phyloP scores from a whole-genome alignment of 53 echinoderm and acorn worm genomes.

The Temnopleurus reevesii region DNA sequence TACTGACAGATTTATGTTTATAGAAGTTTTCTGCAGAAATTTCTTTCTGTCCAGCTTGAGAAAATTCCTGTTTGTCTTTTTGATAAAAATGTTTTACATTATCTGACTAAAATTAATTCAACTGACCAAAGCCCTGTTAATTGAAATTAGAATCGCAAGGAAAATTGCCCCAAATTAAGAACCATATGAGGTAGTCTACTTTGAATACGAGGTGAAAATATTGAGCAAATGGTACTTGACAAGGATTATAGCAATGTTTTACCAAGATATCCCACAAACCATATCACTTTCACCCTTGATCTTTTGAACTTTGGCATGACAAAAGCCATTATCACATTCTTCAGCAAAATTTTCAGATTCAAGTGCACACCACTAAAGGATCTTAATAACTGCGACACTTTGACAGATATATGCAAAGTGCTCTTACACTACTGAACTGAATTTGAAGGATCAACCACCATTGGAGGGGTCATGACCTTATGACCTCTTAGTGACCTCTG shows the following conservation, averaged over 20 bases:
- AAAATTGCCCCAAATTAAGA: too few species aligned
- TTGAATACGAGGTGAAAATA: too few species aligned
- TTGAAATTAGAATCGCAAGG: too few species aligned
- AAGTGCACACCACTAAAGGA: neutral
- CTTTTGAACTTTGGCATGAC: neutral
- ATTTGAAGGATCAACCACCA: neutral
- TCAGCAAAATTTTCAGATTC: neutral
- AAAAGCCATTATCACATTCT: conserved; percentile 29
- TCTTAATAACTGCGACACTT: neutral
- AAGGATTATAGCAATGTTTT: too few species aligned
- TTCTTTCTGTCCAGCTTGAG: too few species aligned
- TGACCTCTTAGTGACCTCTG: conserved; percentile 41
- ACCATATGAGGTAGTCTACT: too few species aligned
- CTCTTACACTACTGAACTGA: neutral
- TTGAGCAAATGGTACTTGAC: too few species aligned
- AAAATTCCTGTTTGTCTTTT: too few species aligned
- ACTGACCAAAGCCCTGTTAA: too few species aligned
- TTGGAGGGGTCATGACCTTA: conserved; percentile 7
- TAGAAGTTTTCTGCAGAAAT: too few species aligned
- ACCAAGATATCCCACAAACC: neutral
- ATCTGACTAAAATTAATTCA: too few species aligned
- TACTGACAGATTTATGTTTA: neutral
- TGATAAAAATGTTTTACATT: too few species aligned
- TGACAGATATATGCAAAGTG: conserved; percentile 7
- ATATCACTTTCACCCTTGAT: conserved; percentile 7